Conservation (phyloP, 2,113 vertebrate genomes). For the Pogonocichla stellata region DNA sequence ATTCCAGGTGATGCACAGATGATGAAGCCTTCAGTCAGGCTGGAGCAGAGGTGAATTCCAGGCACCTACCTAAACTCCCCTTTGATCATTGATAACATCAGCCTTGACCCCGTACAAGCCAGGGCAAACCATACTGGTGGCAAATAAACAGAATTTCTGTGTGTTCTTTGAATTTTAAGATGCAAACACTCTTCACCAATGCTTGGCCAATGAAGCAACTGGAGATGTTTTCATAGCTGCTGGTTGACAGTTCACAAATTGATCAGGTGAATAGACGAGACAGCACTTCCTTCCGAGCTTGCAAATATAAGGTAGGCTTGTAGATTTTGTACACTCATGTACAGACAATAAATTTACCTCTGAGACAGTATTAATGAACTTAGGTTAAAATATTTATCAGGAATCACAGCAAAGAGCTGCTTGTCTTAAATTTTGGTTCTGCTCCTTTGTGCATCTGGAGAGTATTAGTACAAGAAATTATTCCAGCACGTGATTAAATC, state of each 20-base stretch:
- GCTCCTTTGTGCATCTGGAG: not conserved
- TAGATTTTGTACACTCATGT: not conserved
- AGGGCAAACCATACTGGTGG: not conserved
- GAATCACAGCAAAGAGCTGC: not conserved
- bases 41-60: not conserved
- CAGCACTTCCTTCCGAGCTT: not conserved
- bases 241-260: not conserved
- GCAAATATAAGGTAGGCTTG: not conserved
- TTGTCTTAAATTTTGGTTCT: not conserved
- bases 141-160: not conserved
- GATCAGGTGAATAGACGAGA: not conserved
- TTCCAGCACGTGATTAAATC: not conserved
- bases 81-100: not conserved
- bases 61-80: not conserved
- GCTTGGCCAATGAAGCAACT: not conserved
- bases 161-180: not conserved
- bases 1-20: slow-evolving; percentile 48
- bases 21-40: slow-evolving; percentile 28
- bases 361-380: not conserved
- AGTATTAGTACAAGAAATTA: not conserved
- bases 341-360: not conserved
- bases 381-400: not conserved
- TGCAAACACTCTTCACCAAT: not conserved
- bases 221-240: not conserved
- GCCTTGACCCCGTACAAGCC: not conserved